phyloP scores from a whole-genome alignment of 2,797 vertebrate genomes.

The Centropyge bicolor region DNA sequence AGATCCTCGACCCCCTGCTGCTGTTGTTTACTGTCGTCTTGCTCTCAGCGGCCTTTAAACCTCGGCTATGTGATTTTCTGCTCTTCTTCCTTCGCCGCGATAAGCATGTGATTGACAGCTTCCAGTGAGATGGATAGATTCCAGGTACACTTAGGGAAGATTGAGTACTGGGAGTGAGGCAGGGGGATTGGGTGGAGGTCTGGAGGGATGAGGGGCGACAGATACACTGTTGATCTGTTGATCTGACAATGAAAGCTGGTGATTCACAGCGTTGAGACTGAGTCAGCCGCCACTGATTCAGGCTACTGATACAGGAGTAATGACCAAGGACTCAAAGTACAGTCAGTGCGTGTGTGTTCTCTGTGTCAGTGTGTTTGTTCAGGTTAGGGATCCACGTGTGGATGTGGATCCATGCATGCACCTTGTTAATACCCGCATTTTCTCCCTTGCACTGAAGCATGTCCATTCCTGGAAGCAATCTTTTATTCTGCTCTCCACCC shows the following conservation, averaged over 20 bases:
- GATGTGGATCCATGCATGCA: conserved; percentile 2
- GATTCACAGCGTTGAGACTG: conserved; percentile 33
- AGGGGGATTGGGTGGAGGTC: conserved; percentile 20
- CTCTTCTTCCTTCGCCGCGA: conserved; percentile 45
- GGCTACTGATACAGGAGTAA: conserved; percentile 8
- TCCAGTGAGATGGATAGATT: conserved; percentile 52
- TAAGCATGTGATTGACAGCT: conserved; percentile 60
- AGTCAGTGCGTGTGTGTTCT: conserved; percentile 12
- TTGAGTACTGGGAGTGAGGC: conserved; percentile 27
- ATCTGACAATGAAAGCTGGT: conserved; percentile 40
- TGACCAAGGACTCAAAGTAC: conserved; percentile 13
- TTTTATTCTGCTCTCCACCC: conserved; percentile 35
- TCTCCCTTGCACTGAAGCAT: conserved; percentile 22
- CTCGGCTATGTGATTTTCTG: conserved; percentile 57
- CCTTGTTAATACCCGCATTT: conserved; percentile 2
- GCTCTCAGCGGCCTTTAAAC: conserved; percentile 54
- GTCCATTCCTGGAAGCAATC: conserved; percentile 37
- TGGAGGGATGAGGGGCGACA: background rate
- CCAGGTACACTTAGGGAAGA: conserved; percentile 36
- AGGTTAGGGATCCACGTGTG: background rate
- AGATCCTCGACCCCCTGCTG: conserved; percentile 30
- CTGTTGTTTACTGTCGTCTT: conserved; percentile 54
- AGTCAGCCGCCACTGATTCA: conserved; percentile 25
- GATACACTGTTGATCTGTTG: conserved; percentile 34
- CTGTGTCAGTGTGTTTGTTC: background rate